Percentiles rank a stretch among this genome's conserved stretches.
phyloP scores from a whole-genome alignment of 2,113 vertebrate genomes.

The Dolichotis patagonum region DNA sequence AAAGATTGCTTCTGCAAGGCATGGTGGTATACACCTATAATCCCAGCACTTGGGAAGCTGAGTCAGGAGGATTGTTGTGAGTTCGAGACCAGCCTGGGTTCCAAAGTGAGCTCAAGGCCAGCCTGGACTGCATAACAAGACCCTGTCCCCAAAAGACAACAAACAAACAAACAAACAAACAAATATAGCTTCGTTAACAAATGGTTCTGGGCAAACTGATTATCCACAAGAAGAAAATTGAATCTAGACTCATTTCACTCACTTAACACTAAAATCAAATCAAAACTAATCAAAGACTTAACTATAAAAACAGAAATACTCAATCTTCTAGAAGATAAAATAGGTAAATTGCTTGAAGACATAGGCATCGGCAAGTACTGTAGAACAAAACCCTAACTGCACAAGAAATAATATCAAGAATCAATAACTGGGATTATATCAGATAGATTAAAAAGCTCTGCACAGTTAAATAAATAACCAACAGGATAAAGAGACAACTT shows the following conservation, averaged over 20 bases:
- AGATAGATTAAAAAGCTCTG: neutral
- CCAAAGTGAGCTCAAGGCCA: too few relatives aligned
- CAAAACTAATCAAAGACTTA: neutral
- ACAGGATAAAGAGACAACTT: neutral
- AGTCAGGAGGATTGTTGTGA: too few relatives aligned
- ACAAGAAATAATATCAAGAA: neutral
- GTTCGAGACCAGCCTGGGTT: too few relatives aligned
- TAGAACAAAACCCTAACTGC: neutral
- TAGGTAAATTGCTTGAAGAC: neutral
- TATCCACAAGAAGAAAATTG: neutral
- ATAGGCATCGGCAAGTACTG: neutral
- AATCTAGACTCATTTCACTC: neutral
- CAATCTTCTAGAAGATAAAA: neutral
- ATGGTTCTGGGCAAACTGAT: neutral
- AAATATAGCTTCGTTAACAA: neutral
- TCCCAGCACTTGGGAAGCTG: too few relatives aligned
- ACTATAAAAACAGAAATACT: neutral
- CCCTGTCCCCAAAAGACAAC: too few relatives aligned
- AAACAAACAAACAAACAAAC: too few relatives aligned
- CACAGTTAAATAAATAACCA: neutral
- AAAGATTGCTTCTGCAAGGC: neutral
- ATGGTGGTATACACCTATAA: too few relatives aligned
- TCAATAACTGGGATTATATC: neutral
- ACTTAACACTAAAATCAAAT: neutral
- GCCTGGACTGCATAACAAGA: too few relatives aligned